A percentile compares a stretch with the other conserved stretches of the same genome.
phyloP scores from a whole-genome alignment of 2,888 invertebrate genomes.

The Calliopum simillimum region DNA sequence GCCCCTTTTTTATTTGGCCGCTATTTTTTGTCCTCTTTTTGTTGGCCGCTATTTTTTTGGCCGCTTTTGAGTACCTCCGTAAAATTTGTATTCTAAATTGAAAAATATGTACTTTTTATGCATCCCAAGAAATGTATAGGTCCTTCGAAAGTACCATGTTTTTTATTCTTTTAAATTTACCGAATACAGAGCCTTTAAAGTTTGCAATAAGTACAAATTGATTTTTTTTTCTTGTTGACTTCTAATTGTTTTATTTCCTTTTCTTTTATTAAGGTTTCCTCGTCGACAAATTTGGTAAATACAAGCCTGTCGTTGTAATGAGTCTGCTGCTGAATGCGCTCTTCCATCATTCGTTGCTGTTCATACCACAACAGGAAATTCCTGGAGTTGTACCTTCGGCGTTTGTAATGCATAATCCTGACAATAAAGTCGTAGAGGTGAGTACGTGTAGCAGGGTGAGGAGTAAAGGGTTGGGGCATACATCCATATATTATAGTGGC shows the following conservation, averaged over 20 bases:
- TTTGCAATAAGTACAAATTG: not conserved
- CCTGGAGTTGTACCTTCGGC: constrained; percentile 81
- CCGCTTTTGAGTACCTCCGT: no score
- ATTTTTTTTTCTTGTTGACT: not conserved
- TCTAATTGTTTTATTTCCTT: constrained; percentile 39
- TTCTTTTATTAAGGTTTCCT: constrained; percentile 74
- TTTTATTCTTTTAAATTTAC: constrained; percentile 2
- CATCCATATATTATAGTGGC: no score
- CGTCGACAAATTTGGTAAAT: constrained; percentile 88
- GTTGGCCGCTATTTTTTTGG: no score
- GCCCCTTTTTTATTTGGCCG: no score
- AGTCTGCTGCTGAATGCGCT: constrained; percentile 82
- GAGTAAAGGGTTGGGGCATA: no score
- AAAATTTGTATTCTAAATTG: no score
- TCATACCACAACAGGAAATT: constrained; percentile 83
- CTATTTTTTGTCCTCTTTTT: no score
- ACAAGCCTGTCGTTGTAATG: constrained; percentile 84
- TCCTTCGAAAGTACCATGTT: not conserved
- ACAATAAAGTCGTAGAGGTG: constrained; percentile 78
- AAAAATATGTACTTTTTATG: no score
- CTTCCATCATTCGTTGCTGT: constrained; percentile 82
- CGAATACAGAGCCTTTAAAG: not conserved
- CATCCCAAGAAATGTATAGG: no score
- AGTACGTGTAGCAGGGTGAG: constrained; percentile 40
- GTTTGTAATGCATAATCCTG: constrained; percentile 81